Conservation (phyloP, 2,113 vertebrate species). For the Erinaceus europaeus region DNA sequence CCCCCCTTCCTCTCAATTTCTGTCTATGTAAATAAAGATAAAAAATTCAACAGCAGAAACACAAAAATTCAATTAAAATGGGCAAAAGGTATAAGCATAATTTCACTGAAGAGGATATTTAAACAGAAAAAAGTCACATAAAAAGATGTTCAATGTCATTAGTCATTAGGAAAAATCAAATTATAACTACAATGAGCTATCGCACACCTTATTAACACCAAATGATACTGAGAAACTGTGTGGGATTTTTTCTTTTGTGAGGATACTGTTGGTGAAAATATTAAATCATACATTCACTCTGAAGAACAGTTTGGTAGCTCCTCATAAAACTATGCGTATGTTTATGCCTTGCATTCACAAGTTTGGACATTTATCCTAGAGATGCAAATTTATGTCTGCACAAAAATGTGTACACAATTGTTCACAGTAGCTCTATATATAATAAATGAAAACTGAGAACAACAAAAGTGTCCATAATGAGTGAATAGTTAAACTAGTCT, state of each 20-base stretch:
- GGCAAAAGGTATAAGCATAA: neutral
- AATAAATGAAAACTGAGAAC: neutral
- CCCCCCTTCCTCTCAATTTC: no score
- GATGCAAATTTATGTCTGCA: neutral
- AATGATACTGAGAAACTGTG: no score
- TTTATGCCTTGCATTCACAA: neutral
- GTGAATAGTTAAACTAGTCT: neutral
- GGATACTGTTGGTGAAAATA: neutral
- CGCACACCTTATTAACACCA: neutral
- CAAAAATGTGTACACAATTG: neutral
- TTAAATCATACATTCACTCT: neutral
- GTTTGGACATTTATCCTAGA: neutral
- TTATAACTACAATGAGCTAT: neutral
- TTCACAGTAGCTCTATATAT: neutral
- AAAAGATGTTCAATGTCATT: neutral
- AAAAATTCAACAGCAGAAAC: no score
- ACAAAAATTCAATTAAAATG: no score
- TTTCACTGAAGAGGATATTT: neutral
- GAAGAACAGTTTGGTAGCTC: neutral
- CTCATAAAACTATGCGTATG: neutral
- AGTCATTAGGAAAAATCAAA: constrained; percentile 18
- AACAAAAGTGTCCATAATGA: neutral
- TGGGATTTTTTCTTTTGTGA: no score
- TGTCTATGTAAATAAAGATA: no score
- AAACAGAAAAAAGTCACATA: neutral